These are phyloP conservation scores for Epizoanthus stellaris DNA, from an alignment of 92 coral and sea anemone genomes.

Conservation along the genomic window DNA sequence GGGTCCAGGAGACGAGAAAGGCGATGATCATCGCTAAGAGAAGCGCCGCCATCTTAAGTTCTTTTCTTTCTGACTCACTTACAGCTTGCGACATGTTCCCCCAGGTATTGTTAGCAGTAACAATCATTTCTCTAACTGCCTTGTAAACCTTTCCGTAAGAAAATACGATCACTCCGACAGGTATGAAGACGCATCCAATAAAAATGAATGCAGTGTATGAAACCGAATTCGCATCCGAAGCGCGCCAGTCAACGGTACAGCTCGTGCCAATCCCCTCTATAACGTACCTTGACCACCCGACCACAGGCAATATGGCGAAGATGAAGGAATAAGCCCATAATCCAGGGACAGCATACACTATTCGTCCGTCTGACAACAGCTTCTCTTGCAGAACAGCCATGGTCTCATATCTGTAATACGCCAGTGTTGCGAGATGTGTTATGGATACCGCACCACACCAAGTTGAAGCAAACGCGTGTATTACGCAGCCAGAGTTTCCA, in stretches of 20 bases:
- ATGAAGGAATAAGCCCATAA: constrained; percentile 53
- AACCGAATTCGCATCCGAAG: constrained; percentile 32
- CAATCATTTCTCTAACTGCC: constrained; percentile 46
- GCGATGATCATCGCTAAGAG: constrained; percentile 53
- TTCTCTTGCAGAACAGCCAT: constrained; percentile 19
- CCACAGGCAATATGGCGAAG: constrained; percentile 50
- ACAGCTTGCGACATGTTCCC: constrained; percentile 48
- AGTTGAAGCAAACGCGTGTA: constrained; percentile 64
- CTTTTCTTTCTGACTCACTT: constrained; percentile 45
- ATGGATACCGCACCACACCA: constrained; percentile 60
- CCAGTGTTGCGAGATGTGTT: constrained; percentile 54
- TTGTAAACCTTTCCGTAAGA: constrained; percentile 56
- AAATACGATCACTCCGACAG: constrained; percentile 37
- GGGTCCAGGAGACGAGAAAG: constrained; percentile 43
- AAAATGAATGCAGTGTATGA: constrained; percentile 55
- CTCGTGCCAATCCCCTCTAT: constrained; percentile 62
- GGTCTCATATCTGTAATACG: constrained; percentile 60
- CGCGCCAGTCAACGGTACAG: constrained; percentile 57
- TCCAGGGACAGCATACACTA: constrained; percentile 27
- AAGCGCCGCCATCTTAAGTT: constrained; percentile 48
- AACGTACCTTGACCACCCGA: constrained; percentile 67
- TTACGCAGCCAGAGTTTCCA: constrained; percentile 49
- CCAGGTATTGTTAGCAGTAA: not conserved
- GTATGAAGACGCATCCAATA: constrained; percentile 57
- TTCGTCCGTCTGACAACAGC: constrained; percentile 16